Base-by-base conservation (phyloP, 2,888 invertebrate genomes). In the Pheosia tremula region DNA sequence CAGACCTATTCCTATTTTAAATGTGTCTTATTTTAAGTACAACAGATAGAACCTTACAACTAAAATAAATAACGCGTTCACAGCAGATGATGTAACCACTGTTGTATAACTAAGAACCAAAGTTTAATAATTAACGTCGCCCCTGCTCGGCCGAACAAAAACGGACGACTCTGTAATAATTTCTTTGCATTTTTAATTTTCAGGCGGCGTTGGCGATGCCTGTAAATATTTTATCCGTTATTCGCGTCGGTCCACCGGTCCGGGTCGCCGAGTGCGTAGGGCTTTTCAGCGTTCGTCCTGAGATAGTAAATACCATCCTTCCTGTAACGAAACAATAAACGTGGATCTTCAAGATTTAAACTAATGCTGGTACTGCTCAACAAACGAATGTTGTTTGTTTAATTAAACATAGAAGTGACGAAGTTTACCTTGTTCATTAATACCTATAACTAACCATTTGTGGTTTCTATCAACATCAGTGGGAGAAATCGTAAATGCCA, bases 281-380 rank as follows among this genome's bases (percentile, higher is more conserved):
- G 94, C 68, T 88, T 84, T 76, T 90, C 88, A n/a, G 89, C 88
- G 74, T 90, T 93, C 66, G 95, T 95, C 83, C 82, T 88, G 72
- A 95, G 89, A 85, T 94, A 94, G 87, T 93, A 94, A 79, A 94
- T 90, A 71, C 94, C 95, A 74, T 94, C 93, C 79, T 94, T 92
- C 82, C 94, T 94, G 90, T 69, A 91, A 91, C 75, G 63, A 86
- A 81, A 89, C 85, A 87, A 87, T 80, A 69, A 77, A 68, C 79
- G 76, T 81, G 83, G 80, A 84, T 84, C 82, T 82, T 71, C 68
- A 75, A 83, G 83, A 85, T 85, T 83, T 83, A 85, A 82, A 79
- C 80, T 82, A 82, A 84, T 77, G 76, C 80, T 80, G 77, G 79
- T 77, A 77, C 80, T 71, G 78, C 76, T 78, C 79, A 73, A 80